phyloP scores from a whole-genome alignment of 2,888 invertebrate species.

The Tinea pellionella region DNA sequence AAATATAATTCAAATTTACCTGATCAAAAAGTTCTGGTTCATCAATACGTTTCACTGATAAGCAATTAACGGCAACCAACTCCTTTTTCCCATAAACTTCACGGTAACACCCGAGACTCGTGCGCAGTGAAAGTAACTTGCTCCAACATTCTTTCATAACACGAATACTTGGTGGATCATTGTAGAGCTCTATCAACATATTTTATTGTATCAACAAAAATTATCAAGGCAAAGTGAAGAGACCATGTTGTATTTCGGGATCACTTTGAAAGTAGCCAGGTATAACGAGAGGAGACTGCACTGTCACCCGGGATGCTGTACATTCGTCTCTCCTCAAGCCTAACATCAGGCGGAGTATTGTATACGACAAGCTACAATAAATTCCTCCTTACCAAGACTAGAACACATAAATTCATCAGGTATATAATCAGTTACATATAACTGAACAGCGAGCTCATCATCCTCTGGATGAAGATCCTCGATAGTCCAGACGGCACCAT shows the following conservation, averaged over 20 bases:
- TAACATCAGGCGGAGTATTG: too few relatives aligned
- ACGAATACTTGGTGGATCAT: slow-evolving; percentile 30
- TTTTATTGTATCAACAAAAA: neutral
- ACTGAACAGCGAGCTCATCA: slow-evolving; percentile 16
- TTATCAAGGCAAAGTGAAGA: too few relatives aligned
- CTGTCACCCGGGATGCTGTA: too few relatives aligned
- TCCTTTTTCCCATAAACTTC: slow-evolving; percentile 29
- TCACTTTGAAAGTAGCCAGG: too few relatives aligned
- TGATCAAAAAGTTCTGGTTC: slow-evolving; percentile 8
- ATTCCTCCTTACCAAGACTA: slow-evolving; percentile 13
- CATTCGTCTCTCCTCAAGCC: too few relatives aligned
- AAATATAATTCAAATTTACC: too few relatives aligned
- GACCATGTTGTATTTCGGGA: too few relatives aligned
- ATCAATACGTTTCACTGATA: neutral
- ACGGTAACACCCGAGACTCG: slow-evolving; percentile 41
- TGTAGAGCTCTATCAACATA: slow-evolving; percentile 25
- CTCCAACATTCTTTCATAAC: slow-evolving; percentile 34
- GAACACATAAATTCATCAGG: slow-evolving; percentile 15
- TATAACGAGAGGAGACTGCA: too few relatives aligned
- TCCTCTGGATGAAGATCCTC: slow-evolving; percentile 18
- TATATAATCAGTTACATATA: slow-evolving; percentile 13
- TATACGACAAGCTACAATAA: too few relatives aligned
- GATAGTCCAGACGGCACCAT: slow-evolving; percentile 17
- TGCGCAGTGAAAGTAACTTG: slow-evolving; percentile 27
- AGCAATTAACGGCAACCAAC: slow-evolving; percentile 34